phyloP scores from a whole-genome alignment of 2,113 vertebrate genomes.

The Tachysurus fulvidraco region DNA sequence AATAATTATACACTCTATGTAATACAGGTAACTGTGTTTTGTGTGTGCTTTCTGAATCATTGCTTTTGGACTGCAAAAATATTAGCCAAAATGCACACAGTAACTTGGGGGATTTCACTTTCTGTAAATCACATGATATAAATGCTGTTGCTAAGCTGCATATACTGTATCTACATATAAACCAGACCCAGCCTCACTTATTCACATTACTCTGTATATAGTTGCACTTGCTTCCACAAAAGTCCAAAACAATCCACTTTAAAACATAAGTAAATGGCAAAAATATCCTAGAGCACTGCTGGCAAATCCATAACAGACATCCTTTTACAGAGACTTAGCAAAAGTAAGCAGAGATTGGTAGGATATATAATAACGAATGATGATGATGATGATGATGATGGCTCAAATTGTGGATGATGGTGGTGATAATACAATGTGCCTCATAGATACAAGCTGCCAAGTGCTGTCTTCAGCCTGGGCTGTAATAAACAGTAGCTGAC shows the following conservation, averaged over 20 bases:
- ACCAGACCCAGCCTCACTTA: not conserved
- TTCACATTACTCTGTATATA: not conserved
- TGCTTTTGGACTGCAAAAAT: not conserved
- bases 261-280: not conserved
- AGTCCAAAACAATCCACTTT: not conserved
- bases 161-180: not conserved
- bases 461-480: constrained; percentile 16
- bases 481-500: constrained; percentile 32
- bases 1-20: not conserved
- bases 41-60: not conserved
- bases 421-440: constrained; percentile 19
- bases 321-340: constrained; percentile 28
- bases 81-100: not conserved
- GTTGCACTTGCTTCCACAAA: not conserved
- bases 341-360: constrained; percentile 56
- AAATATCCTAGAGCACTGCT: not conserved
- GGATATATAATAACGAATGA: constrained; percentile 59
- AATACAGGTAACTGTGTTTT: not conserved
- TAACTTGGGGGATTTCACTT: not conserved
- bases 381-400: constrained; percentile 33
- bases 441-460: constrained; percentile 31
- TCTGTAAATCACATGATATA: not conserved
- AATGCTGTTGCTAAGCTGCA: not conserved
- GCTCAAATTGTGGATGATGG: constrained; percentile 21
- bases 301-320: not conserved